A percentile compares a stretch with the other conserved stretches of the same genome.
These are phyloP conservation scores for Grapholita molesta DNA, from an alignment of 1,140 invertebrate genomes.

Conservation along the genomic window DNA sequence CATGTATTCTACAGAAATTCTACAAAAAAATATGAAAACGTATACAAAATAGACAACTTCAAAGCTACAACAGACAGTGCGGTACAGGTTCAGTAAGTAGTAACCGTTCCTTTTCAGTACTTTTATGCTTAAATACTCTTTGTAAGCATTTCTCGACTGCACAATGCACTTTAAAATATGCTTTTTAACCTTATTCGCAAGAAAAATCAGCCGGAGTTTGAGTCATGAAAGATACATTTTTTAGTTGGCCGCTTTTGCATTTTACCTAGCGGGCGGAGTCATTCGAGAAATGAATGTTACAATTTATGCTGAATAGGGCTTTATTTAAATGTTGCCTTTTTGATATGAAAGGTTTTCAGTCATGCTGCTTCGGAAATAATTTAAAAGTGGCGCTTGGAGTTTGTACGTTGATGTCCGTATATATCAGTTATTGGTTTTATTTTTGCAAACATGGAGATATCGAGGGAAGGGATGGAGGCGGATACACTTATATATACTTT, in stretches of 20 bases:
- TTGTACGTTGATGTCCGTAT: neutral
- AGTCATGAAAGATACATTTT: neutral
- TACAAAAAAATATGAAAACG: neutral
- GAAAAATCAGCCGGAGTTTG: neutral
- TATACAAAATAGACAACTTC: neutral
- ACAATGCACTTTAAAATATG: neutral
- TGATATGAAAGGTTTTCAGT: neutral
- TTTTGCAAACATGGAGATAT: too few relatives aligned
- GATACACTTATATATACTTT: too few relatives aligned
- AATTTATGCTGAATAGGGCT: neutral
- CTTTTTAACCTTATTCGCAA: neutral
- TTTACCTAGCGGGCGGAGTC: neutral
- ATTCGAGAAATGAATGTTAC: neutral
- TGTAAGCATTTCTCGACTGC: neutral
- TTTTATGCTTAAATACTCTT: constrained; percentile 7
- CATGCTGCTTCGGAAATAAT: neutral
- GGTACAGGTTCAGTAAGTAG: neutral
- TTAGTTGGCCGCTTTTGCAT: neutral
- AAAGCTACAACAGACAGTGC: neutral
- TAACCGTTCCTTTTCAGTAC: neutral
- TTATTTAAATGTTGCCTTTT: neutral
- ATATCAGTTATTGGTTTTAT: too few relatives aligned
- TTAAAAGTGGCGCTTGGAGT: neutral
- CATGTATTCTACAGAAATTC: neutral
- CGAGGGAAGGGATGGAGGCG: too few relatives aligned